These are phyloP conservation scores for Phaethornis superciliosus DNA, from an alignment of 2,113 vertebrate genomes.

Conservation along the genomic window DNA sequence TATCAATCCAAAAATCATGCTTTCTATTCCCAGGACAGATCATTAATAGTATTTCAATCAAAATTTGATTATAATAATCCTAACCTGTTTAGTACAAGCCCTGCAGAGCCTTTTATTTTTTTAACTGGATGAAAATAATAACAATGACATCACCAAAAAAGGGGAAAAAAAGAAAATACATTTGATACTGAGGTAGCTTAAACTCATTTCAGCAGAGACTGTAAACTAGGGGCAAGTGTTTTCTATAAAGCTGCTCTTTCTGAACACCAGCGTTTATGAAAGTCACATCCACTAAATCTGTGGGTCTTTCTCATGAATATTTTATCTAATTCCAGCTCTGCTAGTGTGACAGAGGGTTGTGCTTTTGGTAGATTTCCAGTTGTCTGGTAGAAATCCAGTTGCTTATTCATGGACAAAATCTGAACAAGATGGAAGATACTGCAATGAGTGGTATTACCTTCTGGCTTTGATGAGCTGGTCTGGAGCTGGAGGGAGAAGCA, in stretches of 20 bases:
- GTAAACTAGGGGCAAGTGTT: conserved; percentile 33
- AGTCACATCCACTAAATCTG: conserved; percentile 46
- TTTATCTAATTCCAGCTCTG: conserved; percentile 61
- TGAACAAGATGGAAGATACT: conserved; percentile 43
- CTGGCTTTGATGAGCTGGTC: not conserved
- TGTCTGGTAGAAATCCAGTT: conserved; percentile 1
- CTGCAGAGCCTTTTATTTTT: conserved; percentile 2
- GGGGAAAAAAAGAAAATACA: not conserved
- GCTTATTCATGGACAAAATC: conserved; percentile 5
- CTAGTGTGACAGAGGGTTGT: not conserved
- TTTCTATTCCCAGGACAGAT: conserved; percentile 22
- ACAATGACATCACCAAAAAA: not conserved
- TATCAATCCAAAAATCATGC: not conserved
- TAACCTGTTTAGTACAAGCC: conserved; percentile 4
- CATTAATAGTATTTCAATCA: conserved; percentile 50
- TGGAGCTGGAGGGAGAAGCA: not conserved
- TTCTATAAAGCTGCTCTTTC: conserved; percentile 48
- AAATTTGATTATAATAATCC: conserved; percentile 33
- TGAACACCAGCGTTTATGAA: not conserved
- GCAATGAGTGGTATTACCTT: conserved; percentile 44
- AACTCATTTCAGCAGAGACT: not conserved
- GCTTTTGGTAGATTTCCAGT: conserved; percentile 27
- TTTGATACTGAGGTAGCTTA: not conserved
- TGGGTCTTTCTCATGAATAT: conserved; percentile 33
- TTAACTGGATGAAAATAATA: not conserved